These are phyloP conservation scores for Pogona vitticeps DNA, from an alignment of 2,113 vertebrate species.

Conservation along the genomic window DNA sequence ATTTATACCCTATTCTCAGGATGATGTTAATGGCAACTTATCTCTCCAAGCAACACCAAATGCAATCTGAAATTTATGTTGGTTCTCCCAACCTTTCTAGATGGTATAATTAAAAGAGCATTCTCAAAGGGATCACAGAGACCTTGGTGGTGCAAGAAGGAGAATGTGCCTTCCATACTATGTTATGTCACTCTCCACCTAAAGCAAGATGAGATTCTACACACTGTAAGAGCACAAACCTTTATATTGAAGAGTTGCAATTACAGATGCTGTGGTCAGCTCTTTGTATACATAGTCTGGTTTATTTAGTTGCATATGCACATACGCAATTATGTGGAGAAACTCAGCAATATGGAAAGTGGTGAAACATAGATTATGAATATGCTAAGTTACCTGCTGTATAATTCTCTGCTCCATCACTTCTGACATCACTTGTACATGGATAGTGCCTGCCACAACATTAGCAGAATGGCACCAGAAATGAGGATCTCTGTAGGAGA, in stretches of 20 bases:
- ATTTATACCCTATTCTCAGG: background rate
- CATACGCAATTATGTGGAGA: background rate
- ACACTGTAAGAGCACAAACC: background rate
- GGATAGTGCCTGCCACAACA: slow-evolving; percentile 92
- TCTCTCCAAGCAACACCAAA: background rate
- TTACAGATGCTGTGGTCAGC: background rate
- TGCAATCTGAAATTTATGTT: background rate
- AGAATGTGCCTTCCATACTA: background rate
- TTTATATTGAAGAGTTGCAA: background rate
- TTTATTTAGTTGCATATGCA: background rate
- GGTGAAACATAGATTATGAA: background rate
- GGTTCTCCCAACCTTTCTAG: background rate
- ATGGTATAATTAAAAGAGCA: background rate
- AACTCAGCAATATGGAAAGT: background rate
- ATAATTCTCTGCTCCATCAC: slow-evolving; percentile 93
- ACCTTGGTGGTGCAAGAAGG: background rate
- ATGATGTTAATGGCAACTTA: background rate
- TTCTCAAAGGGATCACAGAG: background rate
- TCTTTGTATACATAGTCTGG: background rate
- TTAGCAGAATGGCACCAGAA: slow-evolving; percentile 97
- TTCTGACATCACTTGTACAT: slow-evolving; percentile 93
- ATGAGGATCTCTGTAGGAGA: slow-evolving; percentile 95
- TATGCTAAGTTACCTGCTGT: slow-evolving; percentile 85
- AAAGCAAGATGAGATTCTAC: background rate
- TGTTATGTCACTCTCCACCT: too few species aligned